Conservation (phyloP, 2,113 vertebrate genomes). For the Patagioenas fasciata region DNA sequence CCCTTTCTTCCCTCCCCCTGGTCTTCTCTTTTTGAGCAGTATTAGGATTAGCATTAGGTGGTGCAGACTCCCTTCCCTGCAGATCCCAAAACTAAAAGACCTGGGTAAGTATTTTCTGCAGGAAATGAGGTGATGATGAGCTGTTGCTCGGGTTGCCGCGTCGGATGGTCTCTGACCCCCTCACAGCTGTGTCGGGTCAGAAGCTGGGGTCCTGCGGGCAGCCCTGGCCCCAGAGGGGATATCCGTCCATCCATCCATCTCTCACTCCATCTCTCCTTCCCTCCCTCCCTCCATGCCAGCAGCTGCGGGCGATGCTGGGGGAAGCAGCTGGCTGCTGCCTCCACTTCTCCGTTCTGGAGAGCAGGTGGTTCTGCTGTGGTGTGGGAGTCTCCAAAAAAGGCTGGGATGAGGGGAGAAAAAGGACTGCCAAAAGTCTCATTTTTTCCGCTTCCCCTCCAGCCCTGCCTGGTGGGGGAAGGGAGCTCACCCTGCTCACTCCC, state of each 20-base stretch:
- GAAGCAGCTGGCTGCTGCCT: background rate
- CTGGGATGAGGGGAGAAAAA: background rate
- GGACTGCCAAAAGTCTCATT: background rate
- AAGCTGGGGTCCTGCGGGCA: background rate
- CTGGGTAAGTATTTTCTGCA: background rate
- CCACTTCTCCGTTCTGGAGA: background rate
- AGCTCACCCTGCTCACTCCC: rapidly evolving
- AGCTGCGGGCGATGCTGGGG: background rate
- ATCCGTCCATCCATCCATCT: background rate
- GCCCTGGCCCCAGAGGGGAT: background rate
- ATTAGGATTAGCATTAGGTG: background rate
- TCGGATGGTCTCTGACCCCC: background rate
- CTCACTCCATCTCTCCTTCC: too few relatives aligned
- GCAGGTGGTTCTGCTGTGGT: background rate
- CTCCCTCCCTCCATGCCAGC: background rate
- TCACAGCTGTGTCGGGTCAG: background rate
- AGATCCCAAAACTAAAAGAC: background rate
- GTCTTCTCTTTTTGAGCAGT: background rate
- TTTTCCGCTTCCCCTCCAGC: background rate
- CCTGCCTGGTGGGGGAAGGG: background rate
- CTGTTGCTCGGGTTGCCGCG: background rate
- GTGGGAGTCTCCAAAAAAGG: background rate
- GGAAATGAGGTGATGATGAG: background rate
- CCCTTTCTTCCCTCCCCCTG: rapidly evolving
- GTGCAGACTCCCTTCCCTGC: background rate